Base-by-base conservation (phyloP, 2,113 vertebrate genomes). In the Ptilonorhynchus violaceus region DNA sequence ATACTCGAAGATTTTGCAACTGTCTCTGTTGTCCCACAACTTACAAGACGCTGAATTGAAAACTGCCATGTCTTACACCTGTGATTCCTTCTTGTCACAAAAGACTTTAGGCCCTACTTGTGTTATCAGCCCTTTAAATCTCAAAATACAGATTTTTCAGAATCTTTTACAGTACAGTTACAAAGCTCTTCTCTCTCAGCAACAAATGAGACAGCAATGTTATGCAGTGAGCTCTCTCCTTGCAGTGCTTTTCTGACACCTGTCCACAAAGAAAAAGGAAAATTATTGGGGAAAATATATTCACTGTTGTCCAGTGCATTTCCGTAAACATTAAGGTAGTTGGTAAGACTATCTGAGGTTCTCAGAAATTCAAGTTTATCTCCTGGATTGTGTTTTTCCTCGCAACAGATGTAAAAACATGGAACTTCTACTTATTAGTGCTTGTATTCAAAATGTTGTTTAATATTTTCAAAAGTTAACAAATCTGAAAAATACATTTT, bases 121-220 rank as follows among this genome's bases (percentile, higher is more conserved):
- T 41, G 28, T 14, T n/a, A 28, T 12, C 52, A 63, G 37, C 19
- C 31, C 27, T 52, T 47, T 55, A 13, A 10, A 67, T 58, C n/a
- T 52, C 41, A 72, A 76, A 76, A 42, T 11, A 5, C 0, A 28
- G 20, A 46, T 28, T 4, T 19, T 55, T 35, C 78, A 60, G 55
- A 35, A 25, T 44, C 13, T 31, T 81, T 33, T 46, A n/a, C 16
- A 4, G 41, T 4, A 9, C 11, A 42, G 30, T 11, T 33, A 44
- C 7, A 42, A 72, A 92, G 41, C 33, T 49, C n/a, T 31, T 66
- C 19, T 15, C 66, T 66, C 55, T 41, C 35, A 75, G 13, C 1
- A 1, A 39, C 9, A 64, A 46, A 56, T 12, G 4, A 49, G 67
- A 37, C 9, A 0, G 13, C 31, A 86, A 10, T 1, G 1, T 8